A percentile compares a stretch with the other conserved stretches of the same genome.
Evolutionary conservation across 2,113 vertebrate species (phyloP).

Genomic region (Verasper variegatus): DNA sequence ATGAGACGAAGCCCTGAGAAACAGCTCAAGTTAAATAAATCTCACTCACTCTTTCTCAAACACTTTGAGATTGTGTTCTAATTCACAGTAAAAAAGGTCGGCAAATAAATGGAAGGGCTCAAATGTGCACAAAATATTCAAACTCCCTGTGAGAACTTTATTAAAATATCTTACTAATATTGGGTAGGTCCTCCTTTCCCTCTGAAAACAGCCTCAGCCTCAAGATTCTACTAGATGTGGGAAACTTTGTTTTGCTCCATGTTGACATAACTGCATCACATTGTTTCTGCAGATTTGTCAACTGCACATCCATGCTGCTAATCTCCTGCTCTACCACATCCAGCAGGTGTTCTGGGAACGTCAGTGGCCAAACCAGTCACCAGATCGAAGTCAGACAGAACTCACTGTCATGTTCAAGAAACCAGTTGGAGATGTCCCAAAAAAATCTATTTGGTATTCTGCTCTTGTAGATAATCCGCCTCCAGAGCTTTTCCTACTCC

Average conservation of each 20-base stretch:
- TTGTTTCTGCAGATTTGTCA: neutral
- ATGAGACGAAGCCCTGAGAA: constrained; percentile 6
- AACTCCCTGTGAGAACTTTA: too few species aligned
- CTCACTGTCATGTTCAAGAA: too few species aligned
- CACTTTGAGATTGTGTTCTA: neutral
- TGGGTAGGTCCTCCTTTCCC: too few species aligned
- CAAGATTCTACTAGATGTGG: neutral
- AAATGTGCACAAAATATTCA: too few species aligned
- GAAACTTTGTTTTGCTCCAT: neutral
- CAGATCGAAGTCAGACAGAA: too few species aligned
- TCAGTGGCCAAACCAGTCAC: too few species aligned
- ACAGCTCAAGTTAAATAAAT: constrained; percentile 17
- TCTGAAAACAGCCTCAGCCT: neutral
- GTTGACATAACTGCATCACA: neutral
- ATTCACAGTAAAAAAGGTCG: neutral
- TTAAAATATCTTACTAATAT: too few species aligned
- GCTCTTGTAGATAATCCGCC: too few species aligned
- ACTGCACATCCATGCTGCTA: neutral
- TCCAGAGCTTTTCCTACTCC: too few species aligned
- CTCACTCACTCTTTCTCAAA: constrained; percentile 3
- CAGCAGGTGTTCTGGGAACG: neutral
- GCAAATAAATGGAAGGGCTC: neutral
- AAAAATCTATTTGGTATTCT: too few species aligned
- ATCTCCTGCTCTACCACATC: neutral
- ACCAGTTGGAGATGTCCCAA: too few species aligned